phyloP scores from a whole-genome alignment of 2,113 vertebrate genomes.

The Callopanchax toddi region DNA sequence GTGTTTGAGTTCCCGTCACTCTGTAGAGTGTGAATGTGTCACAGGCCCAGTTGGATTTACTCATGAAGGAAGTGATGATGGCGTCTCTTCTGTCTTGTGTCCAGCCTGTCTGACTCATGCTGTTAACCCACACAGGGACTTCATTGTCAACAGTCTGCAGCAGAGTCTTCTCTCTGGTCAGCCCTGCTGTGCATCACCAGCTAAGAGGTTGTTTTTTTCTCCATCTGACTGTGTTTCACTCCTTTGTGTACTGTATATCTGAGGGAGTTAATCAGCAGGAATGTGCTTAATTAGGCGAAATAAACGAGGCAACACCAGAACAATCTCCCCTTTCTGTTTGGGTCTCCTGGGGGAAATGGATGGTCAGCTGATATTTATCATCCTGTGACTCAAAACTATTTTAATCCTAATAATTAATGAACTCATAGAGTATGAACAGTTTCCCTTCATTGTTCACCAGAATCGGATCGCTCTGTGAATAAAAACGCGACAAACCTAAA shows the following conservation, averaged over 20 bases:
- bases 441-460: constrained; percentile 39
- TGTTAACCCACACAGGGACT: constrained; percentile 46
- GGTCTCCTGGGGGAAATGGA: constrained; percentile 39
- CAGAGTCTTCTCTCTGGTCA: constrained; percentile 25
- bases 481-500: constrained; percentile 20
- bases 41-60: constrained; percentile 7
- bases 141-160: constrained; percentile 56
- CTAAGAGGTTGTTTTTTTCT: constrained; percentile 24
- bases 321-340: constrained; percentile 64
- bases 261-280: constrained; percentile 61
- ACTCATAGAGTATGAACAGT: not conserved
- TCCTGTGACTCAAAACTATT: constrained; percentile 7
- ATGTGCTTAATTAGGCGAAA: constrained; percentile 64
- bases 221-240: constrained; percentile 8
- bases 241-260: constrained; percentile 29
- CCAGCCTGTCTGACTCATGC: constrained; percentile 53
- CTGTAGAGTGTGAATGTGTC: too few relatives aligned
- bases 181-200: constrained; percentile 37
- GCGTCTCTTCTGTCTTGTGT: constrained; percentile 27
- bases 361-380: constrained; percentile 39
- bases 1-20: not conserved
- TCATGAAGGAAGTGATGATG: constrained; percentile 52
- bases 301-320: constrained; percentile 43
- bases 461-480: constrained; percentile 15
- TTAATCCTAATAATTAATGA: constrained; percentile 1